Conservation (phyloP, 2,113 vertebrate genomes). For the Phalacrocorax brasilianus region DNA sequence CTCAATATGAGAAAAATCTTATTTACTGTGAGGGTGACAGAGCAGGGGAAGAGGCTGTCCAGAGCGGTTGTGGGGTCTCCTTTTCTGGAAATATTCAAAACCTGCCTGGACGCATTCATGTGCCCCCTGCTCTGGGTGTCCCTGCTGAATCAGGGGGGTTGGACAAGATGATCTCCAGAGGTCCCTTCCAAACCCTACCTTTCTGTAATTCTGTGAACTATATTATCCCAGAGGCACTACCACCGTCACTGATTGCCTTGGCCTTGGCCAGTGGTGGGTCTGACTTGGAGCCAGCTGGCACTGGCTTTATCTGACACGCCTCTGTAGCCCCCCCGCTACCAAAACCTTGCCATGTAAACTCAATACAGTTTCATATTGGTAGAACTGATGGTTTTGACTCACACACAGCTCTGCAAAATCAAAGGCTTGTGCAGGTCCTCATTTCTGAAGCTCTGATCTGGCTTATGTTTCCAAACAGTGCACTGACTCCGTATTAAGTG, state of each 20-base stretch:
- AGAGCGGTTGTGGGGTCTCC: too few species aligned
- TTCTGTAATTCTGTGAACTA: too few species aligned
- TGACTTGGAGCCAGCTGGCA: neutral
- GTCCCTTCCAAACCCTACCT: too few species aligned
- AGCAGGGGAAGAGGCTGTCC: too few species aligned
- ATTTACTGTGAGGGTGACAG: too few species aligned
- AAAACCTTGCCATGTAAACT: neutral
- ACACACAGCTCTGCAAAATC: neutral
- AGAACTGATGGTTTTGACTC: neutral
- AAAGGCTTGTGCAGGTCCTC: neutral
- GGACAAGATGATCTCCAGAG: too few species aligned
- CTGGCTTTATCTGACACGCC: neutral
- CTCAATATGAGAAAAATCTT: too few species aligned
- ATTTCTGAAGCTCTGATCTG: neutral
- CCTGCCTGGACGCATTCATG: too few species aligned
- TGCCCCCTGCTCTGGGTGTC: too few species aligned
- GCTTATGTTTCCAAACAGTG: neutral
- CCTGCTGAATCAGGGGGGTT: too few species aligned
- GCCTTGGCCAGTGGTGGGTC: neutral
- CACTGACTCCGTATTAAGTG: neutral
- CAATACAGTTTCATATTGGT: neutral
- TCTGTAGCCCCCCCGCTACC: neutral
- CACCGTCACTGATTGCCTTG: neutral
- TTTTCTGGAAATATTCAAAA: too few species aligned
- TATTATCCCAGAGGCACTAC: neutral